Base-by-base conservation (phyloP, 2,113 vertebrate species). In the Sorex araneus region DNA sequence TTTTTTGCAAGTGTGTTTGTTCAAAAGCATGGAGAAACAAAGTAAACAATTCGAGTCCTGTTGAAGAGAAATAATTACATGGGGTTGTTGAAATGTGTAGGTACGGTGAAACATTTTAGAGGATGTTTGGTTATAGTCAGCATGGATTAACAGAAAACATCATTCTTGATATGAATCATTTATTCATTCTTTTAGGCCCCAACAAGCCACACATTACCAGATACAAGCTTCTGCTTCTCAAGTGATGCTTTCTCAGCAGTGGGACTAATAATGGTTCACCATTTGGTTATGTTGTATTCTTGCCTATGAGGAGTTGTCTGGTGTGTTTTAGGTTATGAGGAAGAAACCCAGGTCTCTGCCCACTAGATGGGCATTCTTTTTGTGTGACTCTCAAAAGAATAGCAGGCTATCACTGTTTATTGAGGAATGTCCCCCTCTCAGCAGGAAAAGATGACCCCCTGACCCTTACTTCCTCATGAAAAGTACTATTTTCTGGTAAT, bases 11-110 rank as follows among this genome's bases (percentile, higher is more conserved):
- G 9, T 18, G 4, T 78, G 6, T 84, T 82, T 66, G 18, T 80
- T 81, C 86, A 89, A 69, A n/a, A 67, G 25, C 60, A 82, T 43
- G 86, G 91, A 84, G 11, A 94, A 77, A 76, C 9, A 84, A 86
- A 67, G 45, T 36, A 76, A 90, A 78, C 63, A 94, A 94, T 91
- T 84, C 80, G 69, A 79, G 40, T 40, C 23, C 40, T 28, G 2
- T 40, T 93, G 0, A 12, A 21, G 70, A 77, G 25, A 84, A 92
- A 87, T 8, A 0, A 74, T 54, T 81, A 16, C 43, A 3, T 47
- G 2, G 64, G 27, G 16, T 87, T 30, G 57, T 28, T 50, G 63
- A 64, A 93, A 93, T 25, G 45, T 3, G 27, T 84, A 3, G 70
- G 45, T 50, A 60, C 40, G 23, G 13, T 74, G 27, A 88, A 43